Evolutionary conservation across 2,113 vertebrate species (phyloP), one percentile per base, ranked within the genome.

Genomic region (Hippolais icterina): DNA sequence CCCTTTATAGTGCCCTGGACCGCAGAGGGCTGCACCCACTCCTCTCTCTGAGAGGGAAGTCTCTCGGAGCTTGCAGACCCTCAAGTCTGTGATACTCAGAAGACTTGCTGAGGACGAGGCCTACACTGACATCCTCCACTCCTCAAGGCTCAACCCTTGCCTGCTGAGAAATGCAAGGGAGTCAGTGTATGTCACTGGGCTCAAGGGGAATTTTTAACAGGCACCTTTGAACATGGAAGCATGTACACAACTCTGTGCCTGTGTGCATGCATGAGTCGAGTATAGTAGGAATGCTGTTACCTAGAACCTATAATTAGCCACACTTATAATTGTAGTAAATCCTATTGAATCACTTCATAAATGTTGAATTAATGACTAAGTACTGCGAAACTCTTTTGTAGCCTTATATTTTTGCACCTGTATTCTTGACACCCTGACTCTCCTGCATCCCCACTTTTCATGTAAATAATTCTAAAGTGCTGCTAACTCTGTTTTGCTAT

Each of bases 181-280:
- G 15, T 49, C 5, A 5, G 4, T 42, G 29, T 7, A 44, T 19
- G 42, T 23, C 66, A 72, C 31, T 50, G 42, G 46, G 46, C 52
- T 50, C 52, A 50, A 33, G 31, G 15, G 11, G 11, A 72, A 44
- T 37, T 56, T 56, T 50, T 72, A 64, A 80, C 37, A 81, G 42
- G 31, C 15, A 57, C 25, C 35, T 31, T 31, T 50, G 85, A 63
- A 64, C 25, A 64, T 1, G 0, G 14, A 18, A 80, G 18, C 49
- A 15, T 3, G 14, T 22, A n/a, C 39, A 47, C 49, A 80, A 31
- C 31, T 63, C 49, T 31, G 57, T 35, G 59, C 31, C 59, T 9
- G 27, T 5, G 5, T 16, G 22, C 42, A 28, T 25, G 39, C 1
- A 0, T 2, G 25, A 47, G 21, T 5, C 41, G 3, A 54, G n/a